phyloP scores from a whole-genome alignment of 2,113 vertebrate genomes.

The Rana temporaria region DNA sequence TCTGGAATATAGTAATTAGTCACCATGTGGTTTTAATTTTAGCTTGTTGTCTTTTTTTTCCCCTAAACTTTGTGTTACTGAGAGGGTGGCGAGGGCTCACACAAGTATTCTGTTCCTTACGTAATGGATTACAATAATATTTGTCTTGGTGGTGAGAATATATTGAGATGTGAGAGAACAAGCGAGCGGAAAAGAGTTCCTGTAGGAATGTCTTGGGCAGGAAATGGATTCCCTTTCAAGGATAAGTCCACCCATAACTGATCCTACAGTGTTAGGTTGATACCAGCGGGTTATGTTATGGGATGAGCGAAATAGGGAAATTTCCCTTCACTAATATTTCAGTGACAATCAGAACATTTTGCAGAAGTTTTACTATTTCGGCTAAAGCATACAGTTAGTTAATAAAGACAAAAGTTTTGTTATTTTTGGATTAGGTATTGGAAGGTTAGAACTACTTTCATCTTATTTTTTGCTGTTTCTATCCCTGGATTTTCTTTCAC shows the following conservation, averaged over 20 bases:
- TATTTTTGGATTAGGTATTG: too few relatives aligned
- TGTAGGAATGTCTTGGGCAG: background rate
- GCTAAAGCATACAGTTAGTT: too few relatives aligned
- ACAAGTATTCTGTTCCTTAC: background rate
- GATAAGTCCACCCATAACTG: background rate
- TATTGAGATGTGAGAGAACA: background rate
- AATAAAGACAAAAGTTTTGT: too few relatives aligned
- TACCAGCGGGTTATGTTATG: too few relatives aligned
- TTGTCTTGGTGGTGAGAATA: conserved; percentile 11
- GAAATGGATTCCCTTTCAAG: background rate
- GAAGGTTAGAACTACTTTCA: too few relatives aligned
- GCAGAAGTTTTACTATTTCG: too few relatives aligned
- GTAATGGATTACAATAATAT: conserved; percentile 1
- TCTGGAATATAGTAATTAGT: conserved; percentile 21
- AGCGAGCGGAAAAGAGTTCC: background rate
- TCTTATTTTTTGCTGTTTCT: too few relatives aligned
- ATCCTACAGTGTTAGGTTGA: too few relatives aligned
- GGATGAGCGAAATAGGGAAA: too few relatives aligned
- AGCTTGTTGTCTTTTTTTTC: background rate
- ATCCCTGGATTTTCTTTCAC: too few relatives aligned
- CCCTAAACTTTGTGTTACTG: background rate
- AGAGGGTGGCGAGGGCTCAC: conserved; percentile 1
- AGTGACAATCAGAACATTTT: too few relatives aligned
- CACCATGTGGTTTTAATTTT: conserved; percentile 23
- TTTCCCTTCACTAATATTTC: too few relatives aligned